Evolutionary conservation across 2,888 invertebrate genomes (phyloP), one percentile per base, ranked within the genome.

Genomic region (Rutpela maculata): DNA sequence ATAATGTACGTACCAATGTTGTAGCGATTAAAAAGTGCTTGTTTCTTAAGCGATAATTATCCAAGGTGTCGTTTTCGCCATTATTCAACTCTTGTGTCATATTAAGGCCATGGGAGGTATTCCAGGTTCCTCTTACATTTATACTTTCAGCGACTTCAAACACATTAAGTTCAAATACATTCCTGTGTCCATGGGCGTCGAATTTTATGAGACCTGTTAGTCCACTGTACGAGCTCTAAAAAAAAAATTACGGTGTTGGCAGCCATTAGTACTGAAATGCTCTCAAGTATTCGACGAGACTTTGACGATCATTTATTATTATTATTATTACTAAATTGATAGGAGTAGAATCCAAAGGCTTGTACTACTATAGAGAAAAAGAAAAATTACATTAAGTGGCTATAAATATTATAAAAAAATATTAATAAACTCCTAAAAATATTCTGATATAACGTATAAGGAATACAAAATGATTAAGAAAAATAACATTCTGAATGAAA

Each of bases 11-110:
- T 90, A 95, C 95, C 90, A 95, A 88, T 68, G 95, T 92, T 17
- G 95, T 95, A 5, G 95, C 90, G 6, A 96, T 93, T 79, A 91
- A 91, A 82, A 95, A 94, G 0, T 94, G 93, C 89, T 92, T 93
- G 85, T 95, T 97, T 80, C 91, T 92, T 85, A 96, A 91, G 1
- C 3, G 12, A 15, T 43, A 0, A 66, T 92, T 92, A 68, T 91
- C 90, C 38, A 83, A 81, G 78, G 59, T 35, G 3, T 65, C 59
- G 0, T 75, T 59, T 2, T 80, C 70, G 9, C 86, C 82, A 79
- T 93, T 90, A 15, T 92, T 91, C 18, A 89, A 84, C 55, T 87
- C 6, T 50, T 50, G n/a, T 12, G n/a, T 0, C 15, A 15, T 50
- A 50, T 88, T 11, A 90, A 78, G 0, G 89, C 83, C 55, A 77